A percentile compares a stretch with the other conserved stretches of the same genome.
Conservation (phyloP, 2,888 invertebrate genomes). For the Urechis unicinctus region DNA sequence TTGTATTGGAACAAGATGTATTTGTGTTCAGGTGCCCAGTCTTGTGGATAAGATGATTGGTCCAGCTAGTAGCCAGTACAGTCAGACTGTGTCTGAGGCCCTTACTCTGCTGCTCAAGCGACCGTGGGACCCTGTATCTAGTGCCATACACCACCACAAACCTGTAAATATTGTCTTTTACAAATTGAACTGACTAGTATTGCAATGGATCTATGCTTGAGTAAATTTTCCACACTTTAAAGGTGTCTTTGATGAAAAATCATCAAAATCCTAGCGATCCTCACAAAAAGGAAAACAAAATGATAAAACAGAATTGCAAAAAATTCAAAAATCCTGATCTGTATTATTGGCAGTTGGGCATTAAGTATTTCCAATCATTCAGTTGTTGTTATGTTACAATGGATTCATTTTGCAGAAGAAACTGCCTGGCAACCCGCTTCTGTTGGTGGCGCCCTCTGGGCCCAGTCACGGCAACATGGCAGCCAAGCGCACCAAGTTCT, state of each 20-base stretch:
- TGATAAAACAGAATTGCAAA: no score
- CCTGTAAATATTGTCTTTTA: conserved; percentile 52
- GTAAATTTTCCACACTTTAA: no score
- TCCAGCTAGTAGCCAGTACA: conserved; percentile 17
- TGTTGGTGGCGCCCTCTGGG: conserved; percentile 47
- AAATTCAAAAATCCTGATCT: no score
- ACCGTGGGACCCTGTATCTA: conserved; percentile 69
- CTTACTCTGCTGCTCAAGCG: conserved; percentile 62
- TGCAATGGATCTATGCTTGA: no score
- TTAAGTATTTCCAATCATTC: no score
- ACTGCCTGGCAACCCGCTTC: conserved; percentile 59
- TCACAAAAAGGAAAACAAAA: no score
- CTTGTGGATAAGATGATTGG: conserved; percentile 68
- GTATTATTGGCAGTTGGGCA: no score
- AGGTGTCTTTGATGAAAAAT: no score
- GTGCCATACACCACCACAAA: conserved; percentile 59
- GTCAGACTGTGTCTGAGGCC: conserved; percentile 57
- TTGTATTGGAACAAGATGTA: no score
- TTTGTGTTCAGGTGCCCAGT: conserved; percentile 59
- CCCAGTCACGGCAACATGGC: conserved; percentile 31
- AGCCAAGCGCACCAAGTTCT: conserved; percentile 61
- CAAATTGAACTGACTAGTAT: conserved; percentile 64
- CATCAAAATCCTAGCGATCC: no score
- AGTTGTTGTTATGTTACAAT: neutral
- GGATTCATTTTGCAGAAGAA: conserved; percentile 54